Evolutionary conservation across 1,140 invertebrate genomes (phyloP).

Genomic region (Drosophila jambulina): DNA sequence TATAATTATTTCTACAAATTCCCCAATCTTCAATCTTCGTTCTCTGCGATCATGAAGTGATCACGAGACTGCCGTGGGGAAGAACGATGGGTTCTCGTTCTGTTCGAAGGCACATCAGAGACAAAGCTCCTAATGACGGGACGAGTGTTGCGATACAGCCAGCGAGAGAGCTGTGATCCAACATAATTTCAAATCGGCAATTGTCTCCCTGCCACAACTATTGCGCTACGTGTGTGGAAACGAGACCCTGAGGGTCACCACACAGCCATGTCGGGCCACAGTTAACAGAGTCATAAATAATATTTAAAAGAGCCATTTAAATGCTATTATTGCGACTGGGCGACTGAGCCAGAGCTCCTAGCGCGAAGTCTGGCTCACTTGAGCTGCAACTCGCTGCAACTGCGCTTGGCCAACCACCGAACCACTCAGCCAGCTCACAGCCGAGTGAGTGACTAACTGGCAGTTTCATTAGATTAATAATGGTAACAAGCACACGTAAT

Average conservation of each 20-base stretch:
- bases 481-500: constrained; percentile 49
- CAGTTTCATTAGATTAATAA: constrained; percentile 52
- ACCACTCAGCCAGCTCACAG: constrained; percentile 20
- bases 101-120: constrained; percentile 9
- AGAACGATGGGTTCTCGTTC: constrained; percentile 17
- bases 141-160: constrained; percentile 50
- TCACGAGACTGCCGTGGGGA: constrained; percentile 40
- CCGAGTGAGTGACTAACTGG: constrained; percentile 39
- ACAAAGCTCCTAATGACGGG: constrained; percentile 61
- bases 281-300: constrained; percentile 70
- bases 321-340: constrained; percentile 59
- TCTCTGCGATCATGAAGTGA: constrained; percentile 35
- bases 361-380: constrained; percentile 2
- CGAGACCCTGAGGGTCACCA: constrained; percentile 33
- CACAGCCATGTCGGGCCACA: constrained; percentile 63
- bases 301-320: constrained; percentile 77
- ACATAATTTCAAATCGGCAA: constrained; percentile 43
- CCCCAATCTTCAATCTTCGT: constrained; percentile 58
- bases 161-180: constrained; percentile 18
- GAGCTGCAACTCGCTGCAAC: constrained; percentile 16
- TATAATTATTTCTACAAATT: constrained; percentile 78
- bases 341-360: constrained; percentile 20
- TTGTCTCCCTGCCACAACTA: constrained; percentile 19
- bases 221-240: constrained; percentile 28
- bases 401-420: constrained; percentile 31